These are phyloP conservation scores for Thinocorus orbignyianus DNA, from an alignment of 2,113 vertebrate species.

Conservation along the genomic window DNA sequence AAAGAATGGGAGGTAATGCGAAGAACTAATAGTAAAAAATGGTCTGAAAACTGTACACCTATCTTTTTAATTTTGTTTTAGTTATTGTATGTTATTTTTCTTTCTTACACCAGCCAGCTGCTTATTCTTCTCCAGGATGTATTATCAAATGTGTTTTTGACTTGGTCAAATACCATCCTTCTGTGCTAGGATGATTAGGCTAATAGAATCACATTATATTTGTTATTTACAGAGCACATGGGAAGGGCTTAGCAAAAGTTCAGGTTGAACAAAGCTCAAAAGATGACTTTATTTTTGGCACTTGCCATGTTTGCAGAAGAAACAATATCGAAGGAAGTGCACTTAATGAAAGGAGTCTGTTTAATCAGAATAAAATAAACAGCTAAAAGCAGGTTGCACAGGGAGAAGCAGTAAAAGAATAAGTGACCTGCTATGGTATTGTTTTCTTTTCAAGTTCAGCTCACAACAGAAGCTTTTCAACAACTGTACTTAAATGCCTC, in stretches of 20 bases:
- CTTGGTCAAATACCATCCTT: neutral
- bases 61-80: neutral
- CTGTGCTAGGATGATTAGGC: slow-evolving; percentile 13
- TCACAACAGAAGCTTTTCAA: slow-evolving; percentile 68
- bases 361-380: slow-evolving; percentile 69
- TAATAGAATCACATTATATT: slow-evolving; percentile 42
- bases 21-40: neutral
- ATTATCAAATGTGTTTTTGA: neutral
- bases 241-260: slow-evolving; percentile 50
- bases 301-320: slow-evolving; percentile 20
- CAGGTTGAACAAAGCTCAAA: slow-evolving; percentile 39
- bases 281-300: slow-evolving; percentile 52
- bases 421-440: neutral
- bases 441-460: slow-evolving; percentile 57
- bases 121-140: neutral
- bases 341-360: slow-evolving; percentile 57
- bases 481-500: slow-evolving; percentile 36
- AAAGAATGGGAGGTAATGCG: neutral
- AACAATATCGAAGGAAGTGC: slow-evolving; percentile 65
- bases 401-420: slow-evolving; percentile 48
- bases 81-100: neutral
- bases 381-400: slow-evolving; percentile 29
- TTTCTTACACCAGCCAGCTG: neutral
- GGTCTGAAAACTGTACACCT: neutral
- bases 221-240: slow-evolving; percentile 59